Conservation (phyloP, 2,888 invertebrate genomes). For the Drosophila mimetica region DNA sequence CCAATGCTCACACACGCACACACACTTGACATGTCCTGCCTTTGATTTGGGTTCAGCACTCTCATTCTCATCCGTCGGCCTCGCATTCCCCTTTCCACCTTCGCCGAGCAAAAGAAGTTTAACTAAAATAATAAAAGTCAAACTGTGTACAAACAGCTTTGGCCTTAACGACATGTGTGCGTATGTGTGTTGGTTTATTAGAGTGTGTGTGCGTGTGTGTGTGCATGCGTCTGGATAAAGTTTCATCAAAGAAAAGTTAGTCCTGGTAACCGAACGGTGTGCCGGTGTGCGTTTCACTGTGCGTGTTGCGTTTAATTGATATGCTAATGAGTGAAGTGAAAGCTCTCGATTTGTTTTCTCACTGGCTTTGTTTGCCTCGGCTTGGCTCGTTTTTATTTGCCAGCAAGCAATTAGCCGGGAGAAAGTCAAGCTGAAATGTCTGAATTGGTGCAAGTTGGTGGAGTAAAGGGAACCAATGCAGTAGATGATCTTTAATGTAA, state of each 20-base stretch:
- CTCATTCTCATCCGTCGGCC: conserved; percentile 10
- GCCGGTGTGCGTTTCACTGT: conserved; percentile 32
- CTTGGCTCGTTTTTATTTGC: conserved; percentile 4
- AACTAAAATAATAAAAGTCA: conserved; percentile 77
- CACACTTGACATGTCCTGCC: conserved; percentile 54
- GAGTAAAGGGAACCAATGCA: not conserved
- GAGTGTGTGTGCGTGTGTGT: conserved; percentile 3
- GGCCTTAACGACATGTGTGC: conserved; percentile 57
- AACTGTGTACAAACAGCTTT: conserved; percentile 69
- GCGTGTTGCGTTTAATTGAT: conserved; percentile 64
- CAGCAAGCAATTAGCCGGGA: conserved; percentile 30
- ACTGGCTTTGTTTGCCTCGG: conserved; percentile 23
- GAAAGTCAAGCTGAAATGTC: conserved; percentile 6
- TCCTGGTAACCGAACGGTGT: conserved; percentile 26
- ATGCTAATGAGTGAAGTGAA: conserved; percentile 56
- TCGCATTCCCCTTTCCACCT: conserved; percentile 1
- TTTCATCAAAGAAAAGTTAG: conserved; percentile 52
- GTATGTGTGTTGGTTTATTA: conserved; percentile 9
- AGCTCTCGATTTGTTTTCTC: conserved; percentile 43
- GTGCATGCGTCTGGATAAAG: conserved; percentile 38
- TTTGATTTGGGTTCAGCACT: conserved; percentile 64
- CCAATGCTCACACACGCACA: conserved; percentile 16
- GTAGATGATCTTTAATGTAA: not conserved
- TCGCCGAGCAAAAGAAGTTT: conserved; percentile 54
- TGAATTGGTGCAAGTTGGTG: not conserved